phyloP scores from a whole-genome alignment of 2,888 invertebrate species.

The Kryphioiulus occultus region DNA sequence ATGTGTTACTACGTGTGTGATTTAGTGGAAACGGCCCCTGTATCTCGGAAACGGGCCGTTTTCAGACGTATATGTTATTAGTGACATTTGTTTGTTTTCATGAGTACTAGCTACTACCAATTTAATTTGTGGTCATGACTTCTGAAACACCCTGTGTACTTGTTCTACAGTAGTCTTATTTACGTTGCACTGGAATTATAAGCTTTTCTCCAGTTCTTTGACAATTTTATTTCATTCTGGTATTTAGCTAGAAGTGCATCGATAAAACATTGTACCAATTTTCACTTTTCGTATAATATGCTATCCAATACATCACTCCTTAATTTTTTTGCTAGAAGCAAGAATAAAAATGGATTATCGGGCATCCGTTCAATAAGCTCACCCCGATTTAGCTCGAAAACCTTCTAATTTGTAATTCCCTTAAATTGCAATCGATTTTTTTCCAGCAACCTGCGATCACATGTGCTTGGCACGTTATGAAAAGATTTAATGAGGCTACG shows the following conservation, averaged over 20 bases:
- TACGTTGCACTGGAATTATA: too few relatives aligned
- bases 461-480: background rate
- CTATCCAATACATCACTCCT: background rate
- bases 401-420: conserved; percentile 20
- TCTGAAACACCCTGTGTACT: too few relatives aligned
- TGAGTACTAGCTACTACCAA: too few relatives aligned
- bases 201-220: too few relatives aligned
- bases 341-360: background rate
- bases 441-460: background rate
- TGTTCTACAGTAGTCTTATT: too few relatives aligned
- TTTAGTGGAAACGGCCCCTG: too few relatives aligned
- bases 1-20: too few relatives aligned
- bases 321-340: background rate
- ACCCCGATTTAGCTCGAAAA: background rate
- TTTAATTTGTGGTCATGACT: too few relatives aligned
- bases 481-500: conserved; percentile 21
- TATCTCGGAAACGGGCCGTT: too few relatives aligned
- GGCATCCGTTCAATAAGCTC: background rate
- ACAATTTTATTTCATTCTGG: background rate
- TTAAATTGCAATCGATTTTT: background rate
- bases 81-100: too few relatives aligned
- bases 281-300: background rate
- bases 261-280: background rate
- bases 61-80: too few relatives aligned
- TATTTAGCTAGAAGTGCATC: background rate